Percentiles rank a stretch among this genome's conserved stretches.
These are phyloP conservation scores for Picathartes gymnocephalus DNA, from an alignment of 2,113 vertebrate genomes.

Conservation along the genomic window DNA sequence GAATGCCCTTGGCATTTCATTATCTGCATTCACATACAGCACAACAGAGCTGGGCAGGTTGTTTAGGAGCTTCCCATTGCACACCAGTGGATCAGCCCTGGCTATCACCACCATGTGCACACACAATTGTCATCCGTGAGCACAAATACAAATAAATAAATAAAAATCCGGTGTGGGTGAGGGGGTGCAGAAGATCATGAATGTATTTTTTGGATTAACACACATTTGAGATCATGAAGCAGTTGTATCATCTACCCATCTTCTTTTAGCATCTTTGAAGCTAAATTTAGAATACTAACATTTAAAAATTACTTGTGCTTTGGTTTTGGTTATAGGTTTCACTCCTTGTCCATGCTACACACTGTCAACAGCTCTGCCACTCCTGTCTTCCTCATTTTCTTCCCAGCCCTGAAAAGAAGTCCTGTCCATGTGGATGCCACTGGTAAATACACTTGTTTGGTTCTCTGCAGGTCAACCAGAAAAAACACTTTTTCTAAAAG, in stretches of 20 bases:
- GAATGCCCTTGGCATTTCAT: neutral
- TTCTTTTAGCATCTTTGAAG: neutral
- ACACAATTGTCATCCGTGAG: fast-evolving
- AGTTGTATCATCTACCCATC: neutral
- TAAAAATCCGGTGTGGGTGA: neutral
- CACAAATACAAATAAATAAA: neutral
- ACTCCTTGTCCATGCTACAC: neutral
- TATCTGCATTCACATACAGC: neutral
- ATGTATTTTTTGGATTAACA: fast-evolving
- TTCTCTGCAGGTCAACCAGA: neutral
- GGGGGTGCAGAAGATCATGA: neutral
- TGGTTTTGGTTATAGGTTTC: neutral
- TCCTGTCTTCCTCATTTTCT: neutral
- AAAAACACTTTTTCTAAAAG: neutral
- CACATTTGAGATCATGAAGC: neutral
- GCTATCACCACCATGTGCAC: neutral
- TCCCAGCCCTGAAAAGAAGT: neutral
- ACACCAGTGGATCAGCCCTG: neutral
- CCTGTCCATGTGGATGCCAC: fast-evolving
- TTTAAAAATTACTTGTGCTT: neutral
- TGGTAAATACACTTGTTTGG: neutral
- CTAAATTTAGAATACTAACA: neutral
- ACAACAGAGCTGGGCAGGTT: neutral
- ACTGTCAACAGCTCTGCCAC: neutral
- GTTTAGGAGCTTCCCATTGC: neutral